phyloP scores from a whole-genome alignment of 37 sponge, comb jelly and placozoan genomes.

The Hexactinellida sp. region DNA sequence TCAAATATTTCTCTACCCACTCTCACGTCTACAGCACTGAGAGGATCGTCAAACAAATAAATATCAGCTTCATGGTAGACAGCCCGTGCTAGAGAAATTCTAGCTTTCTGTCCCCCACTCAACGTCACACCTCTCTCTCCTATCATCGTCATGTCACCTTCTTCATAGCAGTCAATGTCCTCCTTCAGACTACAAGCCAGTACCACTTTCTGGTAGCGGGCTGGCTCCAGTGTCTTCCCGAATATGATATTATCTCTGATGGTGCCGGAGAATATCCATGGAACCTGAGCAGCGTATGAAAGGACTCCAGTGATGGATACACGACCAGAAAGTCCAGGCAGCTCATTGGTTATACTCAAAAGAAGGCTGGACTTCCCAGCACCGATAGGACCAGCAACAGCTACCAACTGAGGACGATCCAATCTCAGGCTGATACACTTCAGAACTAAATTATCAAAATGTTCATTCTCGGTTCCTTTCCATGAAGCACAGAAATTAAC shows the following conservation, averaged over 20 bases:
- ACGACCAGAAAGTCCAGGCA: neutral
- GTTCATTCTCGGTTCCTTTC: neutral
- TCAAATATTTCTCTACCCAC: conserved; percentile 17
- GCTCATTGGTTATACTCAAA: neutral
- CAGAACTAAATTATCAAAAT: neutral
- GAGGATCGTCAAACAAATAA: conserved; percentile 20
- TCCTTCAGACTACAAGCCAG: conserved; percentile 3
- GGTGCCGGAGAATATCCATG: conserved; percentile 16
- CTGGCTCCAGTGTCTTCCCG: neutral
- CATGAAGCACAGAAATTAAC: neutral
- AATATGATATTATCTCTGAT: conserved; percentile 19
- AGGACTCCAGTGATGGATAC: neutral
- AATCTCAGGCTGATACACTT: neutral
- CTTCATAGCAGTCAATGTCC: neutral
- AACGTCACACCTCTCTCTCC: conserved; percentile 7
- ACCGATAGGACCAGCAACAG: neutral
- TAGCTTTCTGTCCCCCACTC: conserved; percentile 14
- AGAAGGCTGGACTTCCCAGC: neutral
- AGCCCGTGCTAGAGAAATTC: conserved; percentile 4
- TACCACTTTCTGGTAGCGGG: neutral
- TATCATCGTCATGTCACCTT: neutral
- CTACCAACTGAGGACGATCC: neutral
- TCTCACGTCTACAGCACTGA: conserved; percentile 19
- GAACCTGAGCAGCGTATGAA: neutral
- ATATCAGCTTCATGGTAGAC: conserved; percentile 17